These are phyloP conservation scores for Nerophis ophidion DNA, from an alignment of 2,113 vertebrate species.

Conservation along the genomic window DNA sequence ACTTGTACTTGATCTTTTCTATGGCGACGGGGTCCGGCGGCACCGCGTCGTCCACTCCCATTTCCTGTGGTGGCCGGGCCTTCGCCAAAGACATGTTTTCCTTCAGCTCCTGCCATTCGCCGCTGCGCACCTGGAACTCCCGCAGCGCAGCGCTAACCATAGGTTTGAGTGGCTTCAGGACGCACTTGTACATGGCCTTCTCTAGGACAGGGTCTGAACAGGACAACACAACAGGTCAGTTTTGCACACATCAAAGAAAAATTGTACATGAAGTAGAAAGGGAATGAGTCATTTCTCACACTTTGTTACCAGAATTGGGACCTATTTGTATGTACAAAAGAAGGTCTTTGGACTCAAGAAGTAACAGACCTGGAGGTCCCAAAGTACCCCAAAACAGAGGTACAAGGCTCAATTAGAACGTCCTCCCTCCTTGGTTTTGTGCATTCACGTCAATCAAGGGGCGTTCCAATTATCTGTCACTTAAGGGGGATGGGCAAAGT, in stretches of 20 bases:
- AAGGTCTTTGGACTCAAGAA: no score
- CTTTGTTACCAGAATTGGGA: no score
- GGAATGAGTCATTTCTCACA: no score
- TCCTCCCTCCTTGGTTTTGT: no score
- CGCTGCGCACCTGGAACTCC: slow-evolving; percentile 74
- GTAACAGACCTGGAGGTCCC: no score
- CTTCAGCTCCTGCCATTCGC: slow-evolving; percentile 83
- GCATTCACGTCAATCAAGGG: no score
- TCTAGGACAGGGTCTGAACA: slow-evolving; percentile 85
- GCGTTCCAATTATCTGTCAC: no score
- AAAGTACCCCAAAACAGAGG: no score
- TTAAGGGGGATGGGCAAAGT: no score
- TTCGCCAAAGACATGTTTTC: slow-evolving; percentile 86
- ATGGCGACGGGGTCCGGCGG: slow-evolving; percentile 82
- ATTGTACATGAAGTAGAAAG: no score
- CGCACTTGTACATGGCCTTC: slow-evolving; percentile 93
- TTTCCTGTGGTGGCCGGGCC: slow-evolving; percentile 82
- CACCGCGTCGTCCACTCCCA: slow-evolving; percentile 79
- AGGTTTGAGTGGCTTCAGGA: slow-evolving; percentile 84
- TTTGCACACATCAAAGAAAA: not conserved
- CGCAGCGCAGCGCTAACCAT: slow-evolving; percentile 78
- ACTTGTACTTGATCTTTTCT: slow-evolving; percentile 90
- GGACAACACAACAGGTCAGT: slow-evolving; percentile 6
- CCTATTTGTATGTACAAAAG: no score
- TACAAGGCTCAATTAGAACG: no score